Evolutionary conservation across 1,140 invertebrate genomes (phyloP), one percentile per base, ranked within the genome.

Genomic region (Drosophila erecta): DNA sequence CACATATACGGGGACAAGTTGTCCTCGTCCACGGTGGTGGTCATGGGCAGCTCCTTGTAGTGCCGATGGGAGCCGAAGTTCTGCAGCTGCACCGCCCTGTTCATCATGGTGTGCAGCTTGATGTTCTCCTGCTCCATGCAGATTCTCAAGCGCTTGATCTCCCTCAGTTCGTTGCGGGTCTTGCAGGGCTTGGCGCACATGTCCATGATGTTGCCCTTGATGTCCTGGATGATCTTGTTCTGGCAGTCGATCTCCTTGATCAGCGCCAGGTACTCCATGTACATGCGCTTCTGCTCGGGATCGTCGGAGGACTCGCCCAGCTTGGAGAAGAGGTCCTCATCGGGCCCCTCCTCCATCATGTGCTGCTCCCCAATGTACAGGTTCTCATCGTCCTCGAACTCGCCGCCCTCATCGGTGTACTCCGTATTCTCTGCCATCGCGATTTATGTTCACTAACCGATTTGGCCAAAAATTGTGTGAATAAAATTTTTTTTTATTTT

Each of bases 111-210:
- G 20, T 83, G 81, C 17, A 92, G 57, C 55, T 92, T 92, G 14
- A 90, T 76, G 35, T 90, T 87, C 72, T 92, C 90, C 57, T 92
- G 87, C 17, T 92, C 90, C 84, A 92, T 90, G 41, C 90, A 92
- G 20, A 86, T 75, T 3, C 84, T 60, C 41, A 92, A n/a, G 3
- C 73, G 66, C n/a, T 81, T 83, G 24, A 92, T 92, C 4, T 92
- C 87, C 0, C 77, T 57, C 46, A 87, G 33, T 38, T 92, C 87
- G 7, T 87, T 89, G 0, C 75, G 74, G 3, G 85, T 85, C 38
- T 89, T 85, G 41, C 90, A 91, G 1, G 84, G 84, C 20, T 66
- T 79, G 4, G 64, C 58, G 44, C 83, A 91, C 61, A 92, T 79
- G 24, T 86, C 76, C 76, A 87, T 79, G 14, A 92, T 76, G 53